Evolutionary conservation across 2,888 invertebrate genomes (phyloP), one percentile per base, ranked within the genome.

Genomic region (Neoascia interrupta): DNA sequence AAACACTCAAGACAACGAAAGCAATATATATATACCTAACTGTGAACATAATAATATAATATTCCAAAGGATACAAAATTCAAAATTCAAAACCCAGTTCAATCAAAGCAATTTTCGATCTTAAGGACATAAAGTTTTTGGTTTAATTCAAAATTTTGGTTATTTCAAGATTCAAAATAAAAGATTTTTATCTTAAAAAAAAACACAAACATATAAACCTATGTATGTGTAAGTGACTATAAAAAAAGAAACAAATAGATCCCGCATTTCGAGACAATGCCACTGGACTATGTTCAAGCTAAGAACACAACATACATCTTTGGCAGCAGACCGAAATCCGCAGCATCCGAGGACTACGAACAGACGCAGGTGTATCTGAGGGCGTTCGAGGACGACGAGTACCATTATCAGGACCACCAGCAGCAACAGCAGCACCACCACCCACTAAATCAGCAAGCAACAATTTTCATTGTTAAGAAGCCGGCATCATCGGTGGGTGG

Each of bases 1-100:
- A 72, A 70, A 75, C 1, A 86, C 85, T 83, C 85, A 85, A 81
- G 73, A 88, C 88, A 88, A 88, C 88, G 88, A 88, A 88, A 87
- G 88, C 87, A 87, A 88, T 87, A 82, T 66, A 76, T 31, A 31
- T 31, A 31, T 73, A 87, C 85, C 85, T 82, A 81, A 85, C 85
- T 87, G 86, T 85, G 86, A 85, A 84, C 82, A 66, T 43, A 68
- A 61, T n/a, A n/a, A n/a, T n/a, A n/a, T n/a, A n/a, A n/a, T n/a
- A n/a, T 73, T 79, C 56, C 58, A 16, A 76, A 64, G 63, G 63
- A 72, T 64, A 72, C 66, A 79, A 66, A 63, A 63, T 63, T 69
- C 43, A 68, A 61, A 43, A 69, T 61, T 45, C 58, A 45, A 34
- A 53, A 64, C 49, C 61, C 37, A 61, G n/a, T n/a, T n/a, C n/a